Evolutionary conservation across 2,888 invertebrate species (phyloP).

Genomic region (Eupithecia tripunctaria): DNA sequence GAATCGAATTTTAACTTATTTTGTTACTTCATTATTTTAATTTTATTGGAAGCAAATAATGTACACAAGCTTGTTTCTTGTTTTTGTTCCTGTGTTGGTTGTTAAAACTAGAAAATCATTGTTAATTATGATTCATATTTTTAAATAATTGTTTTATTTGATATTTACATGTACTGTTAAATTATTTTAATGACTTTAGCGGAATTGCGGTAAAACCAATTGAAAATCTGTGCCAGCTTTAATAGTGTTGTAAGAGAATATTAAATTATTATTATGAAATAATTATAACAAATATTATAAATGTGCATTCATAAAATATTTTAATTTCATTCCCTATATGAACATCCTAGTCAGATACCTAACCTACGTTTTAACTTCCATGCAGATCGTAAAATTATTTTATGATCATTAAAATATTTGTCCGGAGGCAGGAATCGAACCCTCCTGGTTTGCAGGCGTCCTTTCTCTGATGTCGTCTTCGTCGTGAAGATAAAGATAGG

Average conservation of each 20-base stretch:
- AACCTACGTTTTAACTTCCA: neutral
- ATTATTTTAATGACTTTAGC: slow-evolving; percentile 52
- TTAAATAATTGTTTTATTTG: slow-evolving; percentile 19
- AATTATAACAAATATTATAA: slow-evolving; percentile 65
- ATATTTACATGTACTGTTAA: slow-evolving; percentile 19
- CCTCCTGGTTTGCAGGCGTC: no score
- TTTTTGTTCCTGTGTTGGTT: neutral
- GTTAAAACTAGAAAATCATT: neutral
- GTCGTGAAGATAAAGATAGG: no score
- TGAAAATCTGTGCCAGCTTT: slow-evolving; percentile 80
- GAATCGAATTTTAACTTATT: neutral
- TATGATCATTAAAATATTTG: no score
- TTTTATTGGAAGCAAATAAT: neutral
- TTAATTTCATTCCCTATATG: neutral
- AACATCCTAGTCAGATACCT: neutral
- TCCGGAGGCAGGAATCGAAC: no score
- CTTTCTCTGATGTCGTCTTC: no score
- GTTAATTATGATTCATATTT: neutral
- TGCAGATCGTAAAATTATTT: neutral
- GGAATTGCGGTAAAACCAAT: slow-evolving; percentile 71
- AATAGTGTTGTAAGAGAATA: slow-evolving; percentile 77
- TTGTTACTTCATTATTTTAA: neutral
- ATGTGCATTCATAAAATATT: slow-evolving; percentile 74
- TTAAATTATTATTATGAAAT: slow-evolving; percentile 55
- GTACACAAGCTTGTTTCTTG: neutral